Conservation (phyloP, 2,113 vertebrate species). For the Tetrax tetrax region DNA sequence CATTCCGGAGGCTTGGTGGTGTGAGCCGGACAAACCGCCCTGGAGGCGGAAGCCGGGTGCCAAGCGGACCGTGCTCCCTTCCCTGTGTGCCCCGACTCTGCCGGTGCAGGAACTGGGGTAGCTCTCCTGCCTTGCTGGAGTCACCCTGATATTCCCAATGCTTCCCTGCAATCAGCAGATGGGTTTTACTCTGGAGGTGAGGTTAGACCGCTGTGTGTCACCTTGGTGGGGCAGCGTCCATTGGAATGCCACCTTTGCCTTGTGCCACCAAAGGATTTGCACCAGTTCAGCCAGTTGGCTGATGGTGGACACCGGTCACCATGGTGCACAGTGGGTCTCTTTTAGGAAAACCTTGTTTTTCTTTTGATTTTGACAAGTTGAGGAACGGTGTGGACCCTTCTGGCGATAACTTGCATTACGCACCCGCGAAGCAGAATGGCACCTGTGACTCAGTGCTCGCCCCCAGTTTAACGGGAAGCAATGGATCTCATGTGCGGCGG, state of each 20-base stretch:
- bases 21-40: neutral
- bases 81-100: accelerated
- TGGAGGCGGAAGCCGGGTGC: accelerated
- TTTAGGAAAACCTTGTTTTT: neutral
- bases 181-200: neutral
- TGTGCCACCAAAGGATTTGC: neutral
- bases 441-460: neutral
- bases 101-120: neutral
- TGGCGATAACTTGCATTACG: neutral
- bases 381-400: neutral
- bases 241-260: neutral
- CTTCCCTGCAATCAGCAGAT: neutral
- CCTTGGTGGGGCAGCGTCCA: neutral
- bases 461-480: neutral
- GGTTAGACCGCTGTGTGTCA: neutral
- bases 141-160: neutral
- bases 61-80: neutral
- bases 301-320: neutral
- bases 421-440: neutral
- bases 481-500: accelerated
- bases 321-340: neutral
- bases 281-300: neutral
- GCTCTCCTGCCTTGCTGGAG: neutral
- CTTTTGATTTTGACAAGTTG: neutral
- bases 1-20: neutral